A percentile compares a stretch with the other conserved stretches of the same genome.
These are phyloP conservation scores for Ooceraea biroi DNA, from an alignment of 1,140 invertebrate species.

Conservation along the genomic window DNA sequence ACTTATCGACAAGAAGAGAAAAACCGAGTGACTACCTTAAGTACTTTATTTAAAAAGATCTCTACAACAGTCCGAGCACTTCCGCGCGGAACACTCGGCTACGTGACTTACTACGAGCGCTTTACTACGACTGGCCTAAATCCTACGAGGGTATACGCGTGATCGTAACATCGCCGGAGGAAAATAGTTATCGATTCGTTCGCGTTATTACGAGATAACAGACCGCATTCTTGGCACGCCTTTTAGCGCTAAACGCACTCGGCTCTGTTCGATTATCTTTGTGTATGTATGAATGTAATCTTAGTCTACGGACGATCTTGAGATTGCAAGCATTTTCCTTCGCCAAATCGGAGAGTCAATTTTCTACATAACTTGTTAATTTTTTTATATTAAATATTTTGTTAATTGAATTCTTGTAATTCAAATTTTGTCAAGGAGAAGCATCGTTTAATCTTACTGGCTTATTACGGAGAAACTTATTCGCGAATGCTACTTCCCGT, in stretches of 20 bases:
- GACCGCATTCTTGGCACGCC: conserved; percentile 26
- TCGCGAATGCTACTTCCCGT: no score
- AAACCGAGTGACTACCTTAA: conserved; percentile 62
- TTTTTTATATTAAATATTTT: background rate
- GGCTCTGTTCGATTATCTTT: background rate
- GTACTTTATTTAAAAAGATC: conserved; percentile 44
- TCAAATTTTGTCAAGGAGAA: background rate
- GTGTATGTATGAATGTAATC: no score
- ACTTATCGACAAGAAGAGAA: conserved; percentile 74
- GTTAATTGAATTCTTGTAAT: conserved; percentile 2
- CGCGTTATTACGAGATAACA: conserved; percentile 38
- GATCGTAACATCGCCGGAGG: conserved; percentile 40
- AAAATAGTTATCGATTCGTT: conserved; percentile 39
- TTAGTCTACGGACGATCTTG: background rate
- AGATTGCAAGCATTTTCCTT: background rate
- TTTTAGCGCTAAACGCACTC: conserved; percentile 33
- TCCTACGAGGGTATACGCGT: conserved; percentile 43
- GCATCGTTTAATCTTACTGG: background rate
- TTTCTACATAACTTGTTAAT: background rate
- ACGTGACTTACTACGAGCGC: conserved; percentile 45
- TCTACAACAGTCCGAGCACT: conserved; percentile 22
- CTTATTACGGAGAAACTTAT: no score
- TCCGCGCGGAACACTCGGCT: conserved; percentile 26
- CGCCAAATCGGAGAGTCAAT: no score
- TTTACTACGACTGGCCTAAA: conserved; percentile 48